phyloP scores from a whole-genome alignment of 2,888 invertebrate species.

The Epistrophe grossulariae region DNA sequence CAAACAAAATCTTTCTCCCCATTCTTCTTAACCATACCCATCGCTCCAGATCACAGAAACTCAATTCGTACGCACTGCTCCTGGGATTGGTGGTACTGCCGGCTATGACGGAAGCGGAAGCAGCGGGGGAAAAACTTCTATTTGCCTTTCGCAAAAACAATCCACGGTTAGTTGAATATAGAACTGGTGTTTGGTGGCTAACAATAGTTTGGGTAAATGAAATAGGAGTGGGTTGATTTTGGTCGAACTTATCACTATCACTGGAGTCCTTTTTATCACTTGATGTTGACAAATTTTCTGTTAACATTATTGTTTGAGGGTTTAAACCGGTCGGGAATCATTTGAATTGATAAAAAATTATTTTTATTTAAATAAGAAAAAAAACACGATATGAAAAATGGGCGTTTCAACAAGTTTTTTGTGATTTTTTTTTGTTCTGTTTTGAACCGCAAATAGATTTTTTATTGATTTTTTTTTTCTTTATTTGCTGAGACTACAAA shows the following conservation, averaged over 20 bases:
- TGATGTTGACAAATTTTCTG: constrained; percentile 44
- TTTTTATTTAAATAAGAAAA: background rate
- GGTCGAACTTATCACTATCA: constrained; percentile 35
- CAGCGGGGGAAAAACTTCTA: background rate
- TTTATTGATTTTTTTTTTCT: constrained; percentile 59
- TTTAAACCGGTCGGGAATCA: constrained; percentile 36
- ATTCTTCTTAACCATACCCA: constrained; percentile 67
- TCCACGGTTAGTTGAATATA: constrained; percentile 82
- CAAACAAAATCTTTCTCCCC: background rate
- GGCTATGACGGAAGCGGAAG: background rate
- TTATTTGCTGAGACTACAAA: background rate
- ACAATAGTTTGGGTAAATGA: constrained; percentile 71
- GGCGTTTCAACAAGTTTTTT: constrained; percentile 68
- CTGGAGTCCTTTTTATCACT: constrained; percentile 56
- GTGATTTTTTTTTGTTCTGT: background rate
- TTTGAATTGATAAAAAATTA: constrained; percentile 25
- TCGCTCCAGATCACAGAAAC: constrained; percentile 72
- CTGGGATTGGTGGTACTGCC: constrained; percentile 14
- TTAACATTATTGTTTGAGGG: constrained; percentile 60
- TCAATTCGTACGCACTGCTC: constrained; percentile 62
- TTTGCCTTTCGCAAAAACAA: constrained; percentile 79
- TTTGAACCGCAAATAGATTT: background rate
- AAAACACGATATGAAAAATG: background rate
- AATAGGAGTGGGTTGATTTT: constrained; percentile 50
- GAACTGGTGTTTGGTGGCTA: constrained; percentile 80